phyloP scores from a whole-genome alignment of 2,888 invertebrate genomes.

The Drosophila atripex region DNA sequence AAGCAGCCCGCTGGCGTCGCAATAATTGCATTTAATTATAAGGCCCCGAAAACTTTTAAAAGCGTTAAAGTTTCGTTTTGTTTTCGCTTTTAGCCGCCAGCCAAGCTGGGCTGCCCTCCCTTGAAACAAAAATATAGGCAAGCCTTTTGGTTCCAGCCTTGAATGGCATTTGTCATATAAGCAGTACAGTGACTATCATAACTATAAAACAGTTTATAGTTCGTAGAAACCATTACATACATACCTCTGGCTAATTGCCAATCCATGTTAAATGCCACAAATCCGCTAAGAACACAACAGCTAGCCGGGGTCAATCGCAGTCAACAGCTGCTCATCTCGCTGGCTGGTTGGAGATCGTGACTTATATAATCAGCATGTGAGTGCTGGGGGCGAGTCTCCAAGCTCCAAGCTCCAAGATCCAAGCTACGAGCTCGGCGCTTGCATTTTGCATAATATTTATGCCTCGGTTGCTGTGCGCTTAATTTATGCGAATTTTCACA shows the following conservation, averaged over 20 bases:
- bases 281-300: conserved; percentile 49
- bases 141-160: conserved; percentile 38
- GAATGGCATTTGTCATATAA: conserved; percentile 67
- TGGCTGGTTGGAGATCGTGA: conserved; percentile 36
- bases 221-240: background rate
- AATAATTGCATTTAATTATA: conserved; percentile 83
- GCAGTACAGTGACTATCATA: conserved; percentile 5
- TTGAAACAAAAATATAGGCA: background rate
- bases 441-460: conserved; percentile 78
- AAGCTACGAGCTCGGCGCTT: conserved; percentile 40
- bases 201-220: background rate
- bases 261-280: conserved; percentile 63
- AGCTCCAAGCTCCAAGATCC: no score
- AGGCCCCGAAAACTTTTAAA: conserved; percentile 56
- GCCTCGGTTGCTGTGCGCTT: conserved; percentile 59
- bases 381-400: conserved; percentile 2
- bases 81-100: conserved; percentile 32
- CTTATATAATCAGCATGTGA: conserved; percentile 42
- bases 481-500: conserved; percentile 80
- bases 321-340: conserved; percentile 60
- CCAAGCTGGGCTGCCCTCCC: conserved; percentile 21
- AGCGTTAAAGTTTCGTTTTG: conserved; percentile 46
- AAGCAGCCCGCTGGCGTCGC: conserved; percentile 74
- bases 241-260: conserved; percentile 62
- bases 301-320: conserved; percentile 60